phyloP scores from a whole-genome alignment of 2,113 vertebrate species.

The Gambusia holbrooki region DNA sequence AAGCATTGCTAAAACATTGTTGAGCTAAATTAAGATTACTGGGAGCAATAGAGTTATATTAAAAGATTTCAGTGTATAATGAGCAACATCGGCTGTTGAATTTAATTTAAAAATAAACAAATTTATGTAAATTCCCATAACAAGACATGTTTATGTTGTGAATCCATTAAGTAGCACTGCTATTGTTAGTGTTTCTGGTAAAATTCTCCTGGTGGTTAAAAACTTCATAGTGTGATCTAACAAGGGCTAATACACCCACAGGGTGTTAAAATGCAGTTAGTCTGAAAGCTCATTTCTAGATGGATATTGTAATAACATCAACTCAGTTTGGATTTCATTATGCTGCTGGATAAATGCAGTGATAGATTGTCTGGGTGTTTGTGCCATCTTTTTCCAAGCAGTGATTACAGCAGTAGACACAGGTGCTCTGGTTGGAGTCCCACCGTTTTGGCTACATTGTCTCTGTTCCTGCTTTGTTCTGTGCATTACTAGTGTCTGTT shows the following conservation, averaged over 20 bases:
- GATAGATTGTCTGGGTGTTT: conserved; percentile 16
- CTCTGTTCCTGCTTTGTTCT: conserved; percentile 36
- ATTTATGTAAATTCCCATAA: not conserved
- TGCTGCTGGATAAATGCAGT: conserved; percentile 17
- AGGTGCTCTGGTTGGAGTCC: conserved; percentile 53
- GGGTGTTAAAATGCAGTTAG: not conserved
- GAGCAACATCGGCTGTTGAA: not conserved
- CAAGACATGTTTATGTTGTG: not conserved
- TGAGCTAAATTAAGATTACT: conserved; percentile 4
- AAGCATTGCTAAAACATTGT: conserved; percentile 14
- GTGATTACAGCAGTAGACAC: conserved; percentile 36
- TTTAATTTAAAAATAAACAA: not conserved
- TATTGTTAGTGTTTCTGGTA: conserved; percentile 10
- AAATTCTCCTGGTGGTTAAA: conserved; percentile 4
- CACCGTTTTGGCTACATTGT: conserved; percentile 44
- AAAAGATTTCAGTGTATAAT: too few relatives aligned
- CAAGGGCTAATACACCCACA: not conserved
- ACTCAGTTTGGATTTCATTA: conserved; percentile 4
- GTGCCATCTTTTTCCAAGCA: conserved; percentile 28
- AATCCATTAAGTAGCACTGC: not conserved
- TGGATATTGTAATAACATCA: not conserved
- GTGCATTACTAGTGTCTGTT: conserved; percentile 24
- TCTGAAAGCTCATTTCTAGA: not conserved
- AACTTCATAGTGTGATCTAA: not conserved
- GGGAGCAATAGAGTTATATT: not conserved